Evolutionary conservation across 2,888 invertebrate species (phyloP).

Genomic region (Colletes collaris): DNA sequence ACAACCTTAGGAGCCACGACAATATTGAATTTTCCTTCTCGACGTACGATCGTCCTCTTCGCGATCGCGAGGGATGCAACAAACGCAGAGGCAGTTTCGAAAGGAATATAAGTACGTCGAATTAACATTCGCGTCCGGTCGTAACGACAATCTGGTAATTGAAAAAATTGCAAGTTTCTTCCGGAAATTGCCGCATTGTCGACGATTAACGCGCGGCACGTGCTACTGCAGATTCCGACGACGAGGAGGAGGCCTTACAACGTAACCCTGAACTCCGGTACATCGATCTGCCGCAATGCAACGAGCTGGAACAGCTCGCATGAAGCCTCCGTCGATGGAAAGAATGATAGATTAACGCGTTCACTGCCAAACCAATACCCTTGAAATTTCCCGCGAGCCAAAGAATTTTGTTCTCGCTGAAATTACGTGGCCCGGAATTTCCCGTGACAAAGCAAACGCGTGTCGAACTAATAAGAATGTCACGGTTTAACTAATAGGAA

Average conservation of each 20-base stretch:
- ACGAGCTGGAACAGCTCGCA: constrained; percentile 18
- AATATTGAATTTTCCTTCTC: no score
- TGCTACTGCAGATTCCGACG: constrained; percentile 48
- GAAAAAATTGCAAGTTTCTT: background rate
- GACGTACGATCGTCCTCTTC: no score
- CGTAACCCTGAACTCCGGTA: constrained; percentile 66
- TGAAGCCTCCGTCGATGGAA: constrained; percentile 19
- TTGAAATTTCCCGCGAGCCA: no score
- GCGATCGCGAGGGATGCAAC: no score
- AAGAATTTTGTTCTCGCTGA: no score
- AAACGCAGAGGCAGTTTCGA: no score
- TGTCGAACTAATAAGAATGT: no score
- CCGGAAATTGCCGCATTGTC: constrained; percentile 7
- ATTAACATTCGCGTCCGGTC: background rate
- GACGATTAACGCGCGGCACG: constrained; percentile 29
- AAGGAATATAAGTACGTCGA: background rate
- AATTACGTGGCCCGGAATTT: no score
- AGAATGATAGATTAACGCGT: background rate
- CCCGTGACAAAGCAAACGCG: no score
- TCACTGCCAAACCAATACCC: background rate
- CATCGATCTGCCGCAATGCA: constrained; percentile 61
- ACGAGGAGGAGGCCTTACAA: constrained; percentile 61
- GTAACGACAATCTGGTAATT: background rate
- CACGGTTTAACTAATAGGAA: no score
- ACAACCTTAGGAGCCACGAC: no score